Conservation (phyloP, 2,888 invertebrate genomes). For the Argyra leucocephala region DNA sequence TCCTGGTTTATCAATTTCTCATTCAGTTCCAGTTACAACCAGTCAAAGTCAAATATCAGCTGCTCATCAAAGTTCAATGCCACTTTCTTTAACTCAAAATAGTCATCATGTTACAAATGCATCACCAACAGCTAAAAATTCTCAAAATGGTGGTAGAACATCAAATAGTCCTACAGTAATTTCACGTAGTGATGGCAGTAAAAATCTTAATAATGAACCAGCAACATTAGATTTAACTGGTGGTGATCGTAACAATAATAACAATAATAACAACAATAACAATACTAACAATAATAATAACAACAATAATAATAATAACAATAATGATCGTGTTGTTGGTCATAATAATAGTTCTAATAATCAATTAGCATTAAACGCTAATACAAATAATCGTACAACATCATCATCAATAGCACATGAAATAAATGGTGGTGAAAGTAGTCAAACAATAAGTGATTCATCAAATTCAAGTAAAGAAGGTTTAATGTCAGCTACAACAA, state of each 20-base stretch:
- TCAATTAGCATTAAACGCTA: neutral
- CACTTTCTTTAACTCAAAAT: conserved; percentile 14
- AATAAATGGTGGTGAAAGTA: conserved; percentile 33
- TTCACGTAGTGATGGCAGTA: conserved; percentile 27
- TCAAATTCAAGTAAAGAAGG: conserved; percentile 30
- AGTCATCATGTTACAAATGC: conserved; percentile 17
- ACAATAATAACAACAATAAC: too few relatives aligned
- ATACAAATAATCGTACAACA: conserved; percentile 26
- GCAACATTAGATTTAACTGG: conserved; percentile 38
- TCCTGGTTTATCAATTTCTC: conserved; percentile 26
- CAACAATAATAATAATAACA: too few relatives aligned
- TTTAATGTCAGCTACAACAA: conserved; percentile 10
- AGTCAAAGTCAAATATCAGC: conserved; percentile 28
- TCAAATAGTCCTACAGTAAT: conserved; percentile 34
- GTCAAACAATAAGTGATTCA: conserved; percentile 23
- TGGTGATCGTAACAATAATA: conserved; percentile 11
- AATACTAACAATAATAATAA: too few relatives aligned
- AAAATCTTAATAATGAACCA: conserved; percentile 30
- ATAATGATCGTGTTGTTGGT: neutral
- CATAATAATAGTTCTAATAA: conserved; percentile 12
- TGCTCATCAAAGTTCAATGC: conserved; percentile 25
- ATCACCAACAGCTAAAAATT: conserved; percentile 25
- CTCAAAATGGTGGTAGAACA: conserved; percentile 26
- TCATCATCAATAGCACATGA: conserved; percentile 29
- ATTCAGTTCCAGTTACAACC: conserved; percentile 22